Percentiles rank a stretch among this genome's conserved stretches.
phyloP scores from a whole-genome alignment of 64 coral and sea anemone genomes.

The Montipora efflorescens region DNA sequence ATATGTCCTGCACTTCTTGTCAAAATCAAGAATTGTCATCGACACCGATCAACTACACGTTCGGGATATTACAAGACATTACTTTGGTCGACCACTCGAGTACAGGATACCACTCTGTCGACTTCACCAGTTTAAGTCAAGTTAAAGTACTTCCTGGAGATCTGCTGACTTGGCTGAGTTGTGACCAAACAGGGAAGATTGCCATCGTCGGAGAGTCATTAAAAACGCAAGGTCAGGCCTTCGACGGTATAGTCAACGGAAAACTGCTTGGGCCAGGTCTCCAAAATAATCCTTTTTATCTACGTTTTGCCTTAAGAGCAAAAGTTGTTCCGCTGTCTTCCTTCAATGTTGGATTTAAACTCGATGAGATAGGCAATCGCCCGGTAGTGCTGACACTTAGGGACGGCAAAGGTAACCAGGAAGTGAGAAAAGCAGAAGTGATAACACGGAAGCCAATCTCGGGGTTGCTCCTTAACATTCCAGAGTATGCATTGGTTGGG shows the following conservation, averaged over 20 bases:
- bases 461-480: slow-evolving; percentile 19
- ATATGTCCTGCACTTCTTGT: not conserved
- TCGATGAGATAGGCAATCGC: not conserved
- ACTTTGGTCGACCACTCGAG: not conserved
- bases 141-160: slow-evolving; percentile 67
- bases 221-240: not conserved
- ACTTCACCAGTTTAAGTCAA: slow-evolving; percentile 29
- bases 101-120: slow-evolving; percentile 54
- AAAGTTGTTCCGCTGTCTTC: not conserved
- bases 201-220: slow-evolving; percentile 1
- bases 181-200: slow-evolving; percentile 34
- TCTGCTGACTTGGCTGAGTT: slow-evolving; percentile 52
- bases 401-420: not conserved
- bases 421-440: not conserved
- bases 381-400: not conserved
- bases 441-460: slow-evolving; percentile 9
- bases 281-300: not conserved
- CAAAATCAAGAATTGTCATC: not conserved
- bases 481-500: slow-evolving; percentile 19
- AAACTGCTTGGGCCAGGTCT: not conserved
- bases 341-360: not conserved
- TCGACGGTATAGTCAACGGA: not conserved
- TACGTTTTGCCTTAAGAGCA: not conserved
- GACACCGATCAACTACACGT: not conserved
- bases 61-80: slow-evolving; percentile 34